These are phyloP conservation scores for Monomorium pharaonis DNA, from an alignment of 1,140 invertebrate genomes.

Conservation along the genomic window DNA sequence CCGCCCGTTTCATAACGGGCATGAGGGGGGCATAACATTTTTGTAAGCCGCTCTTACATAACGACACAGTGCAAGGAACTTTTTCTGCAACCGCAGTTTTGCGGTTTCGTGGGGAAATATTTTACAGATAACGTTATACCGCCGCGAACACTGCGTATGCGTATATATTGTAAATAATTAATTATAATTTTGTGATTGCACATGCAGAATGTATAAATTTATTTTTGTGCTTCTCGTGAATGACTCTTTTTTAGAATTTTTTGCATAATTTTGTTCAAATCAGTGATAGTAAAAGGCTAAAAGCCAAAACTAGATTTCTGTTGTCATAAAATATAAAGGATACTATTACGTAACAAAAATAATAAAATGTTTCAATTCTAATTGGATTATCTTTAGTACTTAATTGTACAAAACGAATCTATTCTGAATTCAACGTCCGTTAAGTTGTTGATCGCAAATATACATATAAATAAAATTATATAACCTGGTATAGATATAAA, in stretches of 20 bases:
- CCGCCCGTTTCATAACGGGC: conserved; percentile 19
- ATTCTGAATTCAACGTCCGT: too few species aligned
- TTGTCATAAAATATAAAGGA: too few species aligned
- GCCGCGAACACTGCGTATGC: neutral
- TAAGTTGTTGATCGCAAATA: too few species aligned
- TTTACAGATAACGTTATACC: neutral
- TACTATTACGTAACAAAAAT: too few species aligned
- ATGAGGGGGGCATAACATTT: neutral
- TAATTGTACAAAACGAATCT: too few species aligned
- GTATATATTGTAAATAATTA: neutral
- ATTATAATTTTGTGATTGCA: neutral
- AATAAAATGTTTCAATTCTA: too few species aligned
- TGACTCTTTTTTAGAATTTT: neutral
- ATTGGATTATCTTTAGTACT: too few species aligned
- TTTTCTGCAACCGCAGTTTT: conserved; percentile 1
- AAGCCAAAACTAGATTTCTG: too few species aligned
- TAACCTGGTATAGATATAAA: too few species aligned
- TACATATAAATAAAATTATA: too few species aligned
- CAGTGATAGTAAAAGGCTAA: too few species aligned
- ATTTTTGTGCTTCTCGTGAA: neutral
- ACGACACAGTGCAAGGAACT: neutral
- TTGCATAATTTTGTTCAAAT: neutral
- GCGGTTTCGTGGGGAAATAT: conserved; percentile 22
- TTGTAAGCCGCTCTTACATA: conserved; percentile 19
- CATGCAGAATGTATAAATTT: neutral